These are phyloP conservation scores for Gryllus longicercus DNA, from an alignment of 2,888 invertebrate species.

Conservation along the genomic window DNA sequence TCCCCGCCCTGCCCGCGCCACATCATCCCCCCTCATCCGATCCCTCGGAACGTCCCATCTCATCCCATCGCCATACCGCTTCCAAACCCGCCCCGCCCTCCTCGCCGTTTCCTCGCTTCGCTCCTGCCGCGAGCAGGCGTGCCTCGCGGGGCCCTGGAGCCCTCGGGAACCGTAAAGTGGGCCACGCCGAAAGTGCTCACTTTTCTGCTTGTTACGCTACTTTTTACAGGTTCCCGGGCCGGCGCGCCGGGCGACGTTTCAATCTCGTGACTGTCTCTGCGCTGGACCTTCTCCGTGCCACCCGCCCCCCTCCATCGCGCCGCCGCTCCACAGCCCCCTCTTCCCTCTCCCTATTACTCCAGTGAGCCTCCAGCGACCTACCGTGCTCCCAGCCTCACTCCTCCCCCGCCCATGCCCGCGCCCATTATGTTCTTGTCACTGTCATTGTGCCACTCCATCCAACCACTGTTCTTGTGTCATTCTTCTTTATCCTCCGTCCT, in stretches of 20 bases:
- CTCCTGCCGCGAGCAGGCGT: neutral
- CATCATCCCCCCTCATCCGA: neutral
- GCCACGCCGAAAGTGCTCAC: neutral
- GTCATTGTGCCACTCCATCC: too few species aligned
- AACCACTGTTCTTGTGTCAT: too few species aligned
- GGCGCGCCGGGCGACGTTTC: neutral
- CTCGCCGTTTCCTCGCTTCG: neutral
- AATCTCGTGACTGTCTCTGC: neutral
- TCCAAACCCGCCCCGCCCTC: neutral
- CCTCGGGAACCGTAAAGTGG: conserved; percentile 8
- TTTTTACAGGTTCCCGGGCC: neutral
- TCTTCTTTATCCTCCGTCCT: too few species aligned
- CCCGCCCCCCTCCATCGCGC: neutral
- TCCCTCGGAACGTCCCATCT: neutral
- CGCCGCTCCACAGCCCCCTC: neutral
- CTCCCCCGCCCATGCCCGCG: too few species aligned
- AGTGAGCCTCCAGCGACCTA: too few species aligned
- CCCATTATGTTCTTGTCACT: too few species aligned
- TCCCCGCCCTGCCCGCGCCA: neutral
- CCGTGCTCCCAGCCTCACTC: too few species aligned
- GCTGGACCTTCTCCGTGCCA: neutral
- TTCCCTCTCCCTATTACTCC: too few species aligned
- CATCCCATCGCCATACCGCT: neutral
- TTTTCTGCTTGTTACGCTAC: conserved; percentile 11
- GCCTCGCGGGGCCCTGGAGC: neutral